Base-by-base conservation (phyloP, 1,140 invertebrate species). In the Drosophila lacteicornis region DNA sequence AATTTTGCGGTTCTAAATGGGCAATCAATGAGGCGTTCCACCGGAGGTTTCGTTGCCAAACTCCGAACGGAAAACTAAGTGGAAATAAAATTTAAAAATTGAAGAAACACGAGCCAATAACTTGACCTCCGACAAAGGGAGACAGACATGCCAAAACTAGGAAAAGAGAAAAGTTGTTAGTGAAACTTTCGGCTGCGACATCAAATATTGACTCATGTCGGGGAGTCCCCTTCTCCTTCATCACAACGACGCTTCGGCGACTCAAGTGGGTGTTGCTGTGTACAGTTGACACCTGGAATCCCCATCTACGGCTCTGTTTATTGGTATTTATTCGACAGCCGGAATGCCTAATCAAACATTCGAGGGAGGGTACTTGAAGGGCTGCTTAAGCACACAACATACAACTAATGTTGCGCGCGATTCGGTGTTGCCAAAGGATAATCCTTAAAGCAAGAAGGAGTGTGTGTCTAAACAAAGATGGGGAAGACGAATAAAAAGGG, bases 1-100 rank as follows among this genome's bases (percentile, higher is more conserved):
- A 91, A 91, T 91, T 91, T 91, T 91, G 88, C 81, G 88, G 88
- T 91, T 91, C 83, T 91, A 88, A 91, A 91, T 91, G 88, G 88
- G 81, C 88, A 91, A 91, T 91, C 88, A 91, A 91, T 91, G 88
- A 87, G 81, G 81, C 82, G 83, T 80, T 84, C 62, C 66, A 40
- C 57, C 50, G 46, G 13, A 69, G 43, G 40, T 49, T 59, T 47
- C 36, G 15, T 4, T 43, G 45, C 51, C 13, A 62, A 62, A 63
- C 49, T 45, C 50, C 46, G 38, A 57, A 36, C 25, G 38, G 11
- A 73, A 77, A 76, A 59, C 43, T 66, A 65, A 73, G 43, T 60
- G 38, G 42, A 58, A 56, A 77, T 76, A 76, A 76, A 78, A 78
- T 78, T 78, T 78, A 78, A 78, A 78, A 78, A 78, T 61, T 78